Percentiles rank a stretch among this genome's conserved stretches.
Conservation (phyloP, 92 coral and sea anemone species). For the Umimayanthus kanabou region DNA sequence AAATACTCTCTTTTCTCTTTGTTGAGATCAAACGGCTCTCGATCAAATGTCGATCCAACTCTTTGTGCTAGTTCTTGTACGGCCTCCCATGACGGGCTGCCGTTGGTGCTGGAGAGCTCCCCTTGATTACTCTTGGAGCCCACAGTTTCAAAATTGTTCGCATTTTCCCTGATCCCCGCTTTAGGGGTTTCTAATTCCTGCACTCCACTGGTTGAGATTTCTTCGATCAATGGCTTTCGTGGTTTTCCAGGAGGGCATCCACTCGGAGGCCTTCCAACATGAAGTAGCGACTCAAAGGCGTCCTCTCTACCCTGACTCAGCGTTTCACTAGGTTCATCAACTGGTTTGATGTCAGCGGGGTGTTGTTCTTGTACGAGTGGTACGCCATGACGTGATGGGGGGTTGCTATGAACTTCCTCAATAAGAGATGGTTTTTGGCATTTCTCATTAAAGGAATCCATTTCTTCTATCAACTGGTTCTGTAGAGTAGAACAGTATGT, state of each 20-base stretch:
- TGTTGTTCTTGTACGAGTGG: not conserved
- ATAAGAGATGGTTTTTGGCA: not conserved
- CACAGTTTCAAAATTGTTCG: not conserved
- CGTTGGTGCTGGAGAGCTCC: not conserved
- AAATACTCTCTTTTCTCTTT: constrained; percentile 66
- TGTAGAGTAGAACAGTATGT: not conserved
- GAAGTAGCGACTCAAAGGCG: constrained; percentile 13
- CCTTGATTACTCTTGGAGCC: not conserved
- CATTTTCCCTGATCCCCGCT: not conserved
- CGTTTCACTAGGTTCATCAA: not conserved
- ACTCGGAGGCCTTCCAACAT: constrained; percentile 23
- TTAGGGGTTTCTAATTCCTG: not conserved
- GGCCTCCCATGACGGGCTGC: constrained; percentile 59
- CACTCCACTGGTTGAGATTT: constrained; percentile 8
- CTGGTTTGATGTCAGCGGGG: not conserved
- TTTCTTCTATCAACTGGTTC: not conserved
- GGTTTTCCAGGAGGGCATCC: not conserved
- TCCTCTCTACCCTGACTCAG: not conserved
- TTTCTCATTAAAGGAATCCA: not conserved
- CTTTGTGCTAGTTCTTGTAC: constrained; percentile 80
- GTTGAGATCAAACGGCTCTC: constrained; percentile 76
- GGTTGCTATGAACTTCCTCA: not conserved
- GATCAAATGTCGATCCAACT: constrained; percentile 84
- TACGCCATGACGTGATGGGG: not conserved
- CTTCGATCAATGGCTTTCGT: constrained; percentile 64